phyloP scores from a whole-genome alignment of 2,113 vertebrate species.

The Propithecus coquereli region DNA sequence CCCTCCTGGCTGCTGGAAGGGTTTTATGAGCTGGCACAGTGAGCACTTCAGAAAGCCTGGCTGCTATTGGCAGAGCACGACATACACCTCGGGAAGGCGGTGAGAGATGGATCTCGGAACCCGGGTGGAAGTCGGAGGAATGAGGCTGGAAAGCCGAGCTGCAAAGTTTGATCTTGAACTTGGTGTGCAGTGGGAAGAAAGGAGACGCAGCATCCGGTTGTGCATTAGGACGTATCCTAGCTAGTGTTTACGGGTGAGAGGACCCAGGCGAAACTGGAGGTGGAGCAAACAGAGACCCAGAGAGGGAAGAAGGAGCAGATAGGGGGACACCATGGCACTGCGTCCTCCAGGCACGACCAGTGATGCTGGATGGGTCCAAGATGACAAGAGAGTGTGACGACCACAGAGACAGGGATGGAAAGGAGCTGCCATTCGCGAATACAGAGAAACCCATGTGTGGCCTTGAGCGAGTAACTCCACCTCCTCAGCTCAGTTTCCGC shows the following conservation, averaged over 20 bases:
- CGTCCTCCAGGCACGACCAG: not conserved
- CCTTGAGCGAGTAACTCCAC: not conserved
- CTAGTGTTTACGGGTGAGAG: not conserved
- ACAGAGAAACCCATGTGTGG: fast-evolving
- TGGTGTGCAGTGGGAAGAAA: not conserved
- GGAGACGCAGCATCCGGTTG: too few species aligned
- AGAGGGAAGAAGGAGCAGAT: not conserved
- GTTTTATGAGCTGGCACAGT: not conserved
- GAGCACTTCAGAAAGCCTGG: not conserved
- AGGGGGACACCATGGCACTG: not conserved
- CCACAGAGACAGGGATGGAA: not conserved
- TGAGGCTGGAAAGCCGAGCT: not conserved
- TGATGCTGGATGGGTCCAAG: not conserved
- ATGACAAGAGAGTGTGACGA: not conserved
- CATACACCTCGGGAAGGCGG: not conserved
- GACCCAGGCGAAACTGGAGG: not conserved
- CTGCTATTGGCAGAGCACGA: not conserved
- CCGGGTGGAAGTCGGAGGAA: not conserved
- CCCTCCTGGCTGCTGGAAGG: not conserved
- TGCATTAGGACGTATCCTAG: not conserved
- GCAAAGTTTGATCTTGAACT: not conserved
- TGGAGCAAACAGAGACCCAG: not conserved
- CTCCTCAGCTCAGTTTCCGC: not conserved
- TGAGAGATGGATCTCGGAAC: fast-evolving
- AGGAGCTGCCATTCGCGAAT: not conserved